Percentiles rank a stretch among this genome's conserved stretches.
phyloP scores from a whole-genome alignment of 2,113 vertebrate species.

The Microcebus tavaratra region DNA sequence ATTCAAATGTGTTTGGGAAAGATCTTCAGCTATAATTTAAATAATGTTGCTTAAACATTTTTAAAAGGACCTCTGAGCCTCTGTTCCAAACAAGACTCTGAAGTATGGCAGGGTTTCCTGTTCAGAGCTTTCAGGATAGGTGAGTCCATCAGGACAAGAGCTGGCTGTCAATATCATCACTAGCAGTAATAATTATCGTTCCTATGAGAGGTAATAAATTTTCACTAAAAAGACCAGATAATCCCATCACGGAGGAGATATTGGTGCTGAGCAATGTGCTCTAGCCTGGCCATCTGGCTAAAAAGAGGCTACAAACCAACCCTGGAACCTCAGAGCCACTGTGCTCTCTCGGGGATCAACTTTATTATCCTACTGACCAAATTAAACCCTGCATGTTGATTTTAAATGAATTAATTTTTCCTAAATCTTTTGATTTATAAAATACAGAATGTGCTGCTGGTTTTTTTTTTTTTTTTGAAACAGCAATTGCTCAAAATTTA shows the following conservation, averaged over 20 bases:
- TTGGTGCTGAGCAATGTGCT: rapidly evolving
- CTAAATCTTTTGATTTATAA: neutral
- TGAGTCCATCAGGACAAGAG: rapidly evolving
- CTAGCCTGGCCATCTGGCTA: too few relatives aligned
- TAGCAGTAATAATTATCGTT: neutral
- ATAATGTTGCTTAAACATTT: constrained; percentile 54
- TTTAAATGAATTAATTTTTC: neutral
- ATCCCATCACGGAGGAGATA: rapidly evolving
- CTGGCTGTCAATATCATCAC: neutral
- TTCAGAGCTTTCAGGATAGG: neutral
- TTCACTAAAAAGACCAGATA: neutral
- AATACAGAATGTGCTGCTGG: neutral
- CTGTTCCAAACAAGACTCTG: neutral
- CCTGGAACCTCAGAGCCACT: rapidly evolving
- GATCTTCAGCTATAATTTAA: constrained; percentile 51
- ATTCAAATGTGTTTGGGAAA: constrained; percentile 67
- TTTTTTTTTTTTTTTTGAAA: neutral
- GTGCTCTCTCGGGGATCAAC: neutral
- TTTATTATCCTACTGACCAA: neutral
- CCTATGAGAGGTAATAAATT: rapidly evolving
- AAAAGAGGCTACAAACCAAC: neutral
- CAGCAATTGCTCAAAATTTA: neutral
- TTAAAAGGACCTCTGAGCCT: constrained; percentile 46
- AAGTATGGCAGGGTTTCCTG: neutral
- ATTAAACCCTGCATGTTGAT: neutral